A percentile compares a stretch with the other conserved stretches of the same genome.
These are phyloP conservation scores for Archocentrus centrarchus DNA, from an alignment of 2,113 vertebrate species.

Conservation along the genomic window DNA sequence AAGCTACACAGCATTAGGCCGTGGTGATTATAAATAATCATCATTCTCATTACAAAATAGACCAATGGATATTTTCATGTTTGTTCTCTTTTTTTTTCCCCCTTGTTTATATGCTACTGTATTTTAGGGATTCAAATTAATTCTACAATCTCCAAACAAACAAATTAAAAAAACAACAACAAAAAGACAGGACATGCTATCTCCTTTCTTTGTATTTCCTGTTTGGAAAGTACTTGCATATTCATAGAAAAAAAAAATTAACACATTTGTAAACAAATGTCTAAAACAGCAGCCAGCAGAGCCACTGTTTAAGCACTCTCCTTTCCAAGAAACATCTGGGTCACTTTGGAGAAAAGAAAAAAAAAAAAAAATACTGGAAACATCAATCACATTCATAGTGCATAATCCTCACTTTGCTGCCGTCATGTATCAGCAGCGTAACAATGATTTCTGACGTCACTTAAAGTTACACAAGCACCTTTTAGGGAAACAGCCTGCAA, in stretches of 20 bases:
- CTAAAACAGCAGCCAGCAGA: constrained; percentile 22
- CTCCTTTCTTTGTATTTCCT: background rate
- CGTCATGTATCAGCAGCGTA: background rate
- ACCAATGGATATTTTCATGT: constrained; percentile 60
- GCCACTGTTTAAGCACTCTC: constrained; percentile 11
- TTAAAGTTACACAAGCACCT: constrained; percentile 54
- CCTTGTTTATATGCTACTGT: constrained; percentile 38
- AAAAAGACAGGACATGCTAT: background rate
- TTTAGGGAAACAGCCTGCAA: constrained; percentile 40
- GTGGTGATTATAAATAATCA: constrained; percentile 71
- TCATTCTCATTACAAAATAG: constrained; percentile 62
- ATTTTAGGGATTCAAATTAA: constrained; percentile 25
- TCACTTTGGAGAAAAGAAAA: background rate
- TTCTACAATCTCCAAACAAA: constrained; percentile 18
- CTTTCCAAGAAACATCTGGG: constrained; percentile 13
- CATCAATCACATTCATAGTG: constrained; percentile 36
- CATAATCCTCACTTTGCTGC: constrained; percentile 40
- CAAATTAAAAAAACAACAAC: background rate
- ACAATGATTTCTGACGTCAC: constrained; percentile 47
- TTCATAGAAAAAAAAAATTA: background rate
- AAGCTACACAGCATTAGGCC: constrained; percentile 56
- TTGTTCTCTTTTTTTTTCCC: constrained; percentile 2
- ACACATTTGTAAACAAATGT: constrained; percentile 11
- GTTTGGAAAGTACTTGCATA: background rate
- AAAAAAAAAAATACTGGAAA: constrained; percentile 13